These are phyloP conservation scores for Mya arenaria DNA, from an alignment of 1,140 invertebrate genomes.

Conservation along the genomic window DNA sequence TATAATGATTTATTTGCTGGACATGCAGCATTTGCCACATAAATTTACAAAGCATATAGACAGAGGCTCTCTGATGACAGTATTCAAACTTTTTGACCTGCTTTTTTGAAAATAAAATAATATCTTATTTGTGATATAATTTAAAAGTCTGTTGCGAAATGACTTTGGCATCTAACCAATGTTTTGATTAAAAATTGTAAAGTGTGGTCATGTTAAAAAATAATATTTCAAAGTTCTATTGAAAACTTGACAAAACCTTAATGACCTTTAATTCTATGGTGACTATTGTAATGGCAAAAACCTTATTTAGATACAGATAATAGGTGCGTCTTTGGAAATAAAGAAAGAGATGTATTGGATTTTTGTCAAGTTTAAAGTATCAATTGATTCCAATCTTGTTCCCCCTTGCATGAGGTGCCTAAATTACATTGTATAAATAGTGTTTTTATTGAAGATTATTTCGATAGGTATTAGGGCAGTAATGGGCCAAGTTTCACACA, in stretches of 20 bases:
- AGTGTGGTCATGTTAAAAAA: neutral
- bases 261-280: neutral
- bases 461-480: too few relatives aligned
- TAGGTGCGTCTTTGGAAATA: neutral
- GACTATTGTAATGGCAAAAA: neutral
- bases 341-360: neutral
- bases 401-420: neutral
- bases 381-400: neutral
- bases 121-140: too few relatives aligned
- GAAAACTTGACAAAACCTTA: neutral
- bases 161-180: neutral
- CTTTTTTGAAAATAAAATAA: too few relatives aligned
- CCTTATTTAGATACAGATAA: neutral
- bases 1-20: too few relatives aligned
- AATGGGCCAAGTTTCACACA: too few relatives aligned
- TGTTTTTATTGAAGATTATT: too few relatives aligned
- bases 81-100: too few relatives aligned
- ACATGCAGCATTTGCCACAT: too few relatives aligned
- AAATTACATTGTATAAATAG: too few relatives aligned
- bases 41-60: too few relatives aligned
- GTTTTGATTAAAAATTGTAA: neutral
- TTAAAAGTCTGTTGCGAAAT: too few relatives aligned
- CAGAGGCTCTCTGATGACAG: too few relatives aligned
- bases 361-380: neutral
- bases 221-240: neutral